Evolutionary conservation across 2,888 invertebrate species (phyloP), one percentile per base, ranked within the genome.

Genomic region (Caenorhabditis afra): DNA sequence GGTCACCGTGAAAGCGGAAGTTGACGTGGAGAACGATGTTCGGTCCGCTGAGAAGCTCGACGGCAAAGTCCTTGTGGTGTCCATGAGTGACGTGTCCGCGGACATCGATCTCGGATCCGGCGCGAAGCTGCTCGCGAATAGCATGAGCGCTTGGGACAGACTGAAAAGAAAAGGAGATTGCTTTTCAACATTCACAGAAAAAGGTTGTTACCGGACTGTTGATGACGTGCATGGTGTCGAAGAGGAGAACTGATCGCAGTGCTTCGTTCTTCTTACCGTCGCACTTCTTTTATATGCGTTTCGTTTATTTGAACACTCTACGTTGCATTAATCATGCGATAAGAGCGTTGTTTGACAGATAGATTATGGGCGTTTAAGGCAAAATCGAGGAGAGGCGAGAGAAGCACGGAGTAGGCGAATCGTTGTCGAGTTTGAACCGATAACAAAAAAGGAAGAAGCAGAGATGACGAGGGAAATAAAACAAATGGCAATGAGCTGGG

Each of bases 41-140:
- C 49, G 83, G 86, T 52, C 85, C 86, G 29, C 85, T 85, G 70
- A 86, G 83, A 65, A 86, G 79, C 64, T 86, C 86, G 3, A 86
- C 82, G 35, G 81, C 55, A 55, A 86, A 86, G 65, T 80, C 81
- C 84, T 84, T 79, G 76, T 84, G 84, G 29, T 84, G 84, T n/a
- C 70, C 50, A 52, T 84, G 79, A 44, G 76, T 71, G 39, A 83
- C 83, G 62, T 84, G 81, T 52, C 84, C 84, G 29, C 71, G 70
- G 23, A 84, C 67, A 29, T 70, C 66, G 50, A 84, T 84, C 49
- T 81, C 80, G 14, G 78, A 70, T 57, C 84, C 84, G 18, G 73
- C 71, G 35, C 70, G 68, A 35, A 81, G 73, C 29, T 39, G 67
- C 57, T 84, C 82, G 50, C 80, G 64, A 20, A 84, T 67, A 35